Conservation (phyloP, 2,113 vertebrate genomes). For the Muntiacus muntjak region DNA sequence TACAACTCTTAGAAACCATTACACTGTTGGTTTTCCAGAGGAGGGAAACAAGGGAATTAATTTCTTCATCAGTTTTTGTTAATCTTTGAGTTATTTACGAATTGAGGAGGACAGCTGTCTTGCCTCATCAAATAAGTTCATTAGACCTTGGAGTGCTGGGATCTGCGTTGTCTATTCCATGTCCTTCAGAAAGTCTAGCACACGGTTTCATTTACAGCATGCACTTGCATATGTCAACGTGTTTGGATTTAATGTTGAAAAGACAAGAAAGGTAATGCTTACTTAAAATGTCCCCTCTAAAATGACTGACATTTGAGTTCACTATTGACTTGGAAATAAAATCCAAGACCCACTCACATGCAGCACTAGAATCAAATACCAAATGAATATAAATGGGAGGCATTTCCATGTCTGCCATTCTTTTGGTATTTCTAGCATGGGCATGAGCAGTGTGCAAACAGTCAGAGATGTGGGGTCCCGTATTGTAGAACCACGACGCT, state of each 20-base stretch:
- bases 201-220: rapidly evolving
- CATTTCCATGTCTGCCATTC: conserved; percentile 43
- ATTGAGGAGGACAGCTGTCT: background rate
- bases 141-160: background rate
- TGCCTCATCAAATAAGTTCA: background rate
- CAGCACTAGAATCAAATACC: conserved; percentile 49
- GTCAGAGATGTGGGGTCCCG: background rate
- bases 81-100: background rate
- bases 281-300: conserved; percentile 39
- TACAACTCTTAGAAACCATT: background rate
- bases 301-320: conserved; percentile 64
- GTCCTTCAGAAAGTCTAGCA: background rate
- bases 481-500: conserved; percentile 20
- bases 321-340: conserved; percentile 69
- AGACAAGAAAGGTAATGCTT: conserved; percentile 28
- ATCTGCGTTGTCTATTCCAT: rapidly evolving
- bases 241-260: conserved; percentile 47
- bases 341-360: background rate
- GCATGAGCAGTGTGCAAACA: background rate
- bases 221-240: background rate
- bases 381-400: conserved; percentile 62
- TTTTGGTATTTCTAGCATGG: conserved; percentile 62
- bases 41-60: background rate
- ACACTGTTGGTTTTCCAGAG: background rate
- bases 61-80: background rate